Evolutionary conservation across 2,888 invertebrate genomes (phyloP).

Genomic region (Timema podura): DNA sequence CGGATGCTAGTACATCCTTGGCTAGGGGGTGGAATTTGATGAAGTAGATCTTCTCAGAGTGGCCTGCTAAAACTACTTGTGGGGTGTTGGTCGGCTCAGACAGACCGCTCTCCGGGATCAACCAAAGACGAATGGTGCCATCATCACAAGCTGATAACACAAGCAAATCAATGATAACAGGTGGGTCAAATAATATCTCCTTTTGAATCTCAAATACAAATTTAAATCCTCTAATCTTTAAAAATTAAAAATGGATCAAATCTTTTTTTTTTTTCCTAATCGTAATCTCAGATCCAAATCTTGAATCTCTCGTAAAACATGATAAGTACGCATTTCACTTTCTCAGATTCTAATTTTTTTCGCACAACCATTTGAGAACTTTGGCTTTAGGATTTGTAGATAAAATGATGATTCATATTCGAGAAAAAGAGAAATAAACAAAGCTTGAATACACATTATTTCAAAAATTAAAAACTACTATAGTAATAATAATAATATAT

Average conservation of each 20-base stretch:
- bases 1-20: conserved; percentile 77
- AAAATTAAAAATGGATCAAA: no score
- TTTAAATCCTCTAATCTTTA: no score
- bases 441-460: no score
- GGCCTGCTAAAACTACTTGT: conserved; percentile 59
- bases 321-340: neutral
- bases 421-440: no score
- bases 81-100: conserved; percentile 77
- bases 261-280: no score
- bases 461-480: no score
- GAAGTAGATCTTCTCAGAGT: conserved; percentile 87
- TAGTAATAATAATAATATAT: no score
- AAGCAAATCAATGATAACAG: conserved; percentile 23
- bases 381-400: no score
- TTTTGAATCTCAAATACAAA: neutral
- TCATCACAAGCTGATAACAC: conserved; percentile 71
- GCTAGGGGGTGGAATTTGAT: conserved; percentile 89
- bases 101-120: conserved; percentile 67
- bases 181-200: no score
- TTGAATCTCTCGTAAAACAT: neutral
- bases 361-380: no score
- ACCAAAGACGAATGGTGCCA: conserved; percentile 77
- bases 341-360: no score
- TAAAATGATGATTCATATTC: no score
- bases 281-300: neutral